Evolutionary conservation across 2,888 invertebrate species (phyloP).

Genomic region (Deilephila porcellus): DNA sequence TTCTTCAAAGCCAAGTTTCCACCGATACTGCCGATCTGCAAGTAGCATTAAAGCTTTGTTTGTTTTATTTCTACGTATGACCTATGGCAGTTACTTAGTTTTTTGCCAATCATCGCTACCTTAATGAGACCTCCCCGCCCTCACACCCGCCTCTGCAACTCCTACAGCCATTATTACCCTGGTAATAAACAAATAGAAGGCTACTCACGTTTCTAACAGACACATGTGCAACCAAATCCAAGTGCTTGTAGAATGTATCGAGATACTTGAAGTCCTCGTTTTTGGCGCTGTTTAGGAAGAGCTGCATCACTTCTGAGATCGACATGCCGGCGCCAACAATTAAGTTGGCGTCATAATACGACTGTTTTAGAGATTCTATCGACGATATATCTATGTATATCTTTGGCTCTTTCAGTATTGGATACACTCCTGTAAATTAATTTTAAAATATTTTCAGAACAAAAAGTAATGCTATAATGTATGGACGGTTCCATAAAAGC

Average conservation of each 20-base stretch:
- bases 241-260: slow-evolving; percentile 84
- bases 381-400: slow-evolving; percentile 86
- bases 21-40: slow-evolving; percentile 87
- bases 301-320: slow-evolving; percentile 81
- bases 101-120: too few relatives aligned
- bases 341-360: slow-evolving; percentile 67
- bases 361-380: slow-evolving; percentile 78
- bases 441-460: too few relatives aligned
- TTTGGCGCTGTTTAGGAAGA: slow-evolving; percentile 67
- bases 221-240: slow-evolving; percentile 88
- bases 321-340: slow-evolving; percentile 85
- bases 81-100: too few relatives aligned
- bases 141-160: too few relatives aligned
- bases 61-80: too few relatives aligned
- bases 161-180: too few relatives aligned
- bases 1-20: slow-evolving; percentile 89
- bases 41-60: slow-evolving; percentile 27
- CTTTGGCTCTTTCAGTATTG: slow-evolving; percentile 68
- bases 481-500: too few relatives aligned
- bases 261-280: slow-evolving; percentile 85
- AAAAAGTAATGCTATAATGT: too few relatives aligned
- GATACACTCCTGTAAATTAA: slow-evolving; percentile 73
- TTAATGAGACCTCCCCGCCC: too few relatives aligned
- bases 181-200: neutral
- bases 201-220: slow-evolving; percentile 89